A percentile compares a stretch with the other conserved stretches of the same genome.
phyloP scores from a whole-genome alignment of 2,797 vertebrate genomes.

The Phrynocephalus forsythii region DNA sequence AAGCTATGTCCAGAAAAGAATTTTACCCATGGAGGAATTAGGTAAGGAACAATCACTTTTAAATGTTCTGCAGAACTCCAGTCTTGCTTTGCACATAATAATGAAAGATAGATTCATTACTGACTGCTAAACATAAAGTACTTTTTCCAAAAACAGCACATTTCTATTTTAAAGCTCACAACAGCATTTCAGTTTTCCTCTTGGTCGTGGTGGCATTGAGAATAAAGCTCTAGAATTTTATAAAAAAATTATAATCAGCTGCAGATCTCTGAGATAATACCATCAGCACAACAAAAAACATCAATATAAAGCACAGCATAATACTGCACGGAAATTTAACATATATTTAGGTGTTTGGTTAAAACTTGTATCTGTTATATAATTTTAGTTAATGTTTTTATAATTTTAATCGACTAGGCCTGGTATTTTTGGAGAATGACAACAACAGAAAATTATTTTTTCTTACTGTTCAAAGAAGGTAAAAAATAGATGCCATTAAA shows the following conservation, averaged over 20 bases:
- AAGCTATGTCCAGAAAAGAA: neutral
- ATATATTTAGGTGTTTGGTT: no score
- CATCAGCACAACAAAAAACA: neutral
- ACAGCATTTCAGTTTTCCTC: neutral
- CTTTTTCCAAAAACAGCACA: neutral
- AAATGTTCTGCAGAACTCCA: neutral
- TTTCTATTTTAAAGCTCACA: conserved; percentile 5
- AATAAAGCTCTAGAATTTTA: no score
- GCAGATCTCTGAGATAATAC: neutral
- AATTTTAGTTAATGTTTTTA: no score
- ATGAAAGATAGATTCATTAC: neutral
- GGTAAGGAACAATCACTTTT: neutral
- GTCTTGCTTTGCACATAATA: neutral
- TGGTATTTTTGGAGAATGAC: no score
- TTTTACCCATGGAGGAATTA: neutral
- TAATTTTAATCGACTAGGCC: no score
- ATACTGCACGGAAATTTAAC: no score
- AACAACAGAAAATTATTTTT: neutral
- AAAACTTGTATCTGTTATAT: no score
- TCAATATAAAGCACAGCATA: no score
- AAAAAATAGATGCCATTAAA: neutral
- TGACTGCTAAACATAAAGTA: neutral
- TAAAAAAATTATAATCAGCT: no score
- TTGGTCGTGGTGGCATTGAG: no score
- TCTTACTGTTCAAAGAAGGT: neutral